Evolutionary conservation across 2,797 vertebrate species (phyloP).

Genomic region (Phataginus tetradactyla): DNA sequence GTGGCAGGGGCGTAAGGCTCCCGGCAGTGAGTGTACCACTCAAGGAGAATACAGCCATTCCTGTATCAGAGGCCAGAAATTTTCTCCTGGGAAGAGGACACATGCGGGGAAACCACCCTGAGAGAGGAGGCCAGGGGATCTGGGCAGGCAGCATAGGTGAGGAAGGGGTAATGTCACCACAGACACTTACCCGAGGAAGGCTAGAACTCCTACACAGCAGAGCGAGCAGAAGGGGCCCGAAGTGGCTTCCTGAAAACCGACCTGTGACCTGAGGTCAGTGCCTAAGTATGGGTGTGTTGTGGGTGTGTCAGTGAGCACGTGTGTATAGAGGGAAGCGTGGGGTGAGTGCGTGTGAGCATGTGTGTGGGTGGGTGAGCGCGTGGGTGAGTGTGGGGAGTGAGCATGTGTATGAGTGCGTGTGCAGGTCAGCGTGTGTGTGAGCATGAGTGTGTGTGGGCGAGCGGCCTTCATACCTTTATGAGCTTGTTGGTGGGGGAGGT

Average conservation of each 20-base stretch:
- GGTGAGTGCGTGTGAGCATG: not conserved
- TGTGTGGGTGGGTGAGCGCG: too few species aligned
- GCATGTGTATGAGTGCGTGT: not conserved
- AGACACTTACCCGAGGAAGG: not conserved
- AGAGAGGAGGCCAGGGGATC: not conserved
- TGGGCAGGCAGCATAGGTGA: not conserved
- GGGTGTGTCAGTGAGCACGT: not conserved
- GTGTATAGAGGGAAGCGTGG: not conserved
- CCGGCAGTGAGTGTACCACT: not conserved
- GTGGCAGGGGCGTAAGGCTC: not conserved
- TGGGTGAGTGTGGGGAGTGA: not conserved
- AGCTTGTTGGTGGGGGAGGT: too few species aligned
- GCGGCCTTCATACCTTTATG: not conserved
- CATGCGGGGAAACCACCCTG: not conserved
- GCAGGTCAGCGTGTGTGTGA: not conserved
- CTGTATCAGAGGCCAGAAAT: not conserved
- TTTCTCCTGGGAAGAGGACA: not conserved
- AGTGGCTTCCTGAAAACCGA: not conserved
- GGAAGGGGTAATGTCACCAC: not conserved
- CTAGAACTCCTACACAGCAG: not conserved
- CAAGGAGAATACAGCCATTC: not conserved
- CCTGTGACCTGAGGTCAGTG: not conserved
- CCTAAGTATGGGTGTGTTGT: not conserved
- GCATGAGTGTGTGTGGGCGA: not conserved
- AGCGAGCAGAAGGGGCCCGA: not conserved